Evolutionary conservation across 2,113 vertebrate genomes (phyloP).

Genomic region (Abramis brama): DNA sequence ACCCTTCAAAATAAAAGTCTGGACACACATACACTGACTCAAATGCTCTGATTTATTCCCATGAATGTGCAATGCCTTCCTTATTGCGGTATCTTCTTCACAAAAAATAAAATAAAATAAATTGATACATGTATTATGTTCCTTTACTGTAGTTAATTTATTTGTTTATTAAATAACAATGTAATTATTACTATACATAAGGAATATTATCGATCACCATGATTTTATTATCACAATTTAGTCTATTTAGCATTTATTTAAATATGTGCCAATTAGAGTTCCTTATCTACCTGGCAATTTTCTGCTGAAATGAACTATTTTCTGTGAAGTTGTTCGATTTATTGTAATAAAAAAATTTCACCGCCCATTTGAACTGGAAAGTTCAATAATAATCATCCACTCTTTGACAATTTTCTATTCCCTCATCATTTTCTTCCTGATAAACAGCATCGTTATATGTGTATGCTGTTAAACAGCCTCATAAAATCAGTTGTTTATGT

Average conservation of each 20-base stretch:
- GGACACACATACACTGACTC: not conserved
- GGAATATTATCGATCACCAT: not conserved
- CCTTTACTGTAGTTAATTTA: not conserved
- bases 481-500: not conserved
- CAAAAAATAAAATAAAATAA: not conserved
- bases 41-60: not conserved
- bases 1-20: conserved; percentile 33
- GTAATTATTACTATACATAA: not conserved
- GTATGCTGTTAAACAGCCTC: not conserved
- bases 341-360: not conserved
- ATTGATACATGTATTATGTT: not conserved
- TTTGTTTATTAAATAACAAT: not conserved
- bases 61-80: not conserved
- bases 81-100: not conserved
- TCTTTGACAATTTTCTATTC: not conserved
- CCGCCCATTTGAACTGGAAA: not conserved
- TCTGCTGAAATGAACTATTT: too few relatives aligned
- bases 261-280: not conserved
- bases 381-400: not conserved
- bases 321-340: not conserved
- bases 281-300: not conserved
- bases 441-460: not conserved
- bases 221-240: not conserved
- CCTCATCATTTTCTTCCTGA: not conserved
- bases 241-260: not conserved